Conservation (phyloP, 37 sponge, comb jelly and placozoan species). For the Bolinopsis microptera region DNA sequence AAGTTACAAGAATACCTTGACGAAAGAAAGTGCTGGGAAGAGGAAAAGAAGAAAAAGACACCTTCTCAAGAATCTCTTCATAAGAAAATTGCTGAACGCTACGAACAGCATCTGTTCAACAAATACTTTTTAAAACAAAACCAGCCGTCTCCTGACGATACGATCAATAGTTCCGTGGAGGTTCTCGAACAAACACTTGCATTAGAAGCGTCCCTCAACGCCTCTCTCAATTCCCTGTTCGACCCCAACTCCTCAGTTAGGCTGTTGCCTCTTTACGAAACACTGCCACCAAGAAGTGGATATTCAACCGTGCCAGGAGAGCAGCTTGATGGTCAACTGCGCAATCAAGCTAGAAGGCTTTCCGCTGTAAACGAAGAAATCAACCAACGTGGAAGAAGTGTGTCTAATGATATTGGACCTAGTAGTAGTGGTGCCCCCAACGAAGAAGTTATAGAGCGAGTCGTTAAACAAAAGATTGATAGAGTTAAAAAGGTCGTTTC, state of each 20-base stretch:
- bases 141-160: not conserved
- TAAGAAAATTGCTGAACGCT: not conserved
- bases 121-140: not conserved
- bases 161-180: not conserved
- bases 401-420: not conserved
- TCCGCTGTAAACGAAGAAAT: not conserved
- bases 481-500: not conserved
- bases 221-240: not conserved
- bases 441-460: not conserved
- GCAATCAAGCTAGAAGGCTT: not conserved
- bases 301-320: not conserved
- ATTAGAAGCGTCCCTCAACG: not conserved
- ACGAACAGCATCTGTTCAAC: not conserved
- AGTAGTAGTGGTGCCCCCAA: not conserved
- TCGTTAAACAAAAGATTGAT: not conserved
- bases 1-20: not conserved
- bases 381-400: not conserved
- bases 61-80: not conserved
- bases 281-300: not conserved
- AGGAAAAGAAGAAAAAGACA: not conserved
- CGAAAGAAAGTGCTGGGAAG: not conserved
- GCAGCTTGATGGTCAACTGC: not conserved
- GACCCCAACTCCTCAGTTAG: constrained; percentile 15
- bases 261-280: not conserved
- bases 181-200: not conserved